Conservation (phyloP, 1,140 invertebrate genomes). For the Wasmannia auropunctata region DNA sequence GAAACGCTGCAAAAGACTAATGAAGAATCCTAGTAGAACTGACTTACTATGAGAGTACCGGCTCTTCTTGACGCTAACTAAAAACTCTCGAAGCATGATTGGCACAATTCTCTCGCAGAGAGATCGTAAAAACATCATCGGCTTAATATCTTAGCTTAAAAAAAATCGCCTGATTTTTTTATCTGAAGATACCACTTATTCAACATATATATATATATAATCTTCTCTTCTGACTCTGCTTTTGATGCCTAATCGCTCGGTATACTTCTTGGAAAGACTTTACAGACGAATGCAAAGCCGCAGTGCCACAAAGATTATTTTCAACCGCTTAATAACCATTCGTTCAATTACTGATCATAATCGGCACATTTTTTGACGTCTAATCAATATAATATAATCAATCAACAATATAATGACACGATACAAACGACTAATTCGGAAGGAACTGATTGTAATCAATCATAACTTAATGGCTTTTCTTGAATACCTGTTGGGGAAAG, state of each 20-base stretch:
- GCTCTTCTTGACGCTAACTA: constrained; percentile 7
- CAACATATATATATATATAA: neutral
- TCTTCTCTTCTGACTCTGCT: constrained; percentile 12
- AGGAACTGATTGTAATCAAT: neutral
- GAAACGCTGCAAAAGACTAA: constrained; percentile 12
- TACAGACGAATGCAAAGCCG: neutral
- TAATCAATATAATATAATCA: constrained; percentile 32
- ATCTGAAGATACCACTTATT: neutral
- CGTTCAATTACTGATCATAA: neutral
- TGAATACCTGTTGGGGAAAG: constrained; percentile 1
- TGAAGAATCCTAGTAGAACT: constrained; percentile 6
- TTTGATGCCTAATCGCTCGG: neutral
- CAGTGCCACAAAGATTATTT: constrained; percentile 4
- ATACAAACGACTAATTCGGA: constrained; percentile 3
- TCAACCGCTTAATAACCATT: constrained; percentile 32
- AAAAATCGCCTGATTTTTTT: neutral
- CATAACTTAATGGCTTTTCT: constrained; percentile 5
- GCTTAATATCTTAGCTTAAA: constrained; percentile 9
- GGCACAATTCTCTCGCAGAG: neutral
- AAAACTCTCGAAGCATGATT: constrained; percentile 12
- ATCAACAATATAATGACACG: neutral
- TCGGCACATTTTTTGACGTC: neutral
- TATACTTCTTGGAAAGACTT: neutral
- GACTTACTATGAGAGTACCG: neutral
- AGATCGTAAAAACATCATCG: neutral